A percentile compares a stretch with the other conserved stretches of the same genome.
Evolutionary conservation across 2,113 vertebrate genomes (phyloP).

Genomic region (Lasiurus cinereus): DNA sequence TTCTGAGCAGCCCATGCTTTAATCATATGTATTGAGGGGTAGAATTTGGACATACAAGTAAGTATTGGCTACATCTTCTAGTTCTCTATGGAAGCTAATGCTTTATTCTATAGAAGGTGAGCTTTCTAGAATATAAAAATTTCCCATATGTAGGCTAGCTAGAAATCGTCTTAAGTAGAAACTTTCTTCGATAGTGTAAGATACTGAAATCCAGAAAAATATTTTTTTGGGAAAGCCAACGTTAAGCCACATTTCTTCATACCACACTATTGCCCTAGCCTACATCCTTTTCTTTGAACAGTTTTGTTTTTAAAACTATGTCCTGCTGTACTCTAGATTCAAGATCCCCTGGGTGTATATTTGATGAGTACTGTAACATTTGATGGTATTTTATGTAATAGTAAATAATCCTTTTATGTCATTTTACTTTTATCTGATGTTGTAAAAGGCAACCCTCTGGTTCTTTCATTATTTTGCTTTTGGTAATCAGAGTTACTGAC

Average conservation of each 20-base stretch:
- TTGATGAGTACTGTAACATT: neutral
- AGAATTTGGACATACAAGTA: neutral
- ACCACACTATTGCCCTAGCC: neutral
- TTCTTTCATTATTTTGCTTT: conserved; percentile 56
- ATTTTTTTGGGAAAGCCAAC: conserved; percentile 2
- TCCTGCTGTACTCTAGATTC: neutral
- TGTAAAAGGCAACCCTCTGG: neutral
- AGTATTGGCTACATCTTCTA: neutral
- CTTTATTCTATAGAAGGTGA: conserved; percentile 22
- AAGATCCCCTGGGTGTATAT: neutral
- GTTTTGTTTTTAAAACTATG: conserved; percentile 14
- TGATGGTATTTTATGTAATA: conserved; percentile 34
- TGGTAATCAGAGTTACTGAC: conserved; percentile 37
- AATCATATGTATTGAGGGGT: neutral
- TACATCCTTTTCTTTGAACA: conserved; percentile 1
- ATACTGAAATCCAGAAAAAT: conserved; percentile 11
- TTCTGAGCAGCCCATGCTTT: neutral
- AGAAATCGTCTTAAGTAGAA: conserved; percentile 47
- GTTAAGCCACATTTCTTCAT: neutral
- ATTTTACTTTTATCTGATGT: conserved; percentile 61
- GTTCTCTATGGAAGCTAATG: neutral
- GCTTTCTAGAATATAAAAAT: conserved; percentile 39
- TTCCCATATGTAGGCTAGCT: neutral
- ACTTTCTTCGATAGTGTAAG: neutral
- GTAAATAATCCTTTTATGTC: conserved; percentile 61